Conservation (phyloP, 2,797 vertebrate species). For the Pelodytes ibericus region DNA sequence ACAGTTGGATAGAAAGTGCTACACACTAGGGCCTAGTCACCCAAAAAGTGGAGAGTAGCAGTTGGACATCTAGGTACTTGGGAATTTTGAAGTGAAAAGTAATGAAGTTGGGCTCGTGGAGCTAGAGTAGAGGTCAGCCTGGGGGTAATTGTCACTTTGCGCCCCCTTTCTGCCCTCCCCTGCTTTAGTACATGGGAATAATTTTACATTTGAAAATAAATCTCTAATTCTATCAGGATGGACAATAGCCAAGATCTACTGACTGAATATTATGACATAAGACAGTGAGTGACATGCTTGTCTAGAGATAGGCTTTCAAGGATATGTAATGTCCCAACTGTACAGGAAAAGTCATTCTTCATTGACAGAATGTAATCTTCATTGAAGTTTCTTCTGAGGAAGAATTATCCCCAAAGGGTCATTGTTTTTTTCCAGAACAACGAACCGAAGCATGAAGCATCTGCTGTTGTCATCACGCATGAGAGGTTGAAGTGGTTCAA, state of each 20-base stretch:
- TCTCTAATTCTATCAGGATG: too few species aligned
- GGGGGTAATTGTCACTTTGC: too few species aligned
- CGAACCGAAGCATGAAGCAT: constrained; percentile 18
- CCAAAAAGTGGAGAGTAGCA: too few species aligned
- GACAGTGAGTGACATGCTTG: constrained; percentile 4
- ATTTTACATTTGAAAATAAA: too few species aligned
- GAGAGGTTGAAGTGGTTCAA: constrained; percentile 18
- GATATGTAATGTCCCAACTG: not conserved
- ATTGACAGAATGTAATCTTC: constrained; percentile 1
- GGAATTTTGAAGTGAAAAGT: too few species aligned
- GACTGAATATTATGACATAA: not conserved
- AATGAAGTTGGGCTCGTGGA: too few species aligned
- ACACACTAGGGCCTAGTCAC: too few species aligned
- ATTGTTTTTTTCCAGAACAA: constrained; percentile 31
- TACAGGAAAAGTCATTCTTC: constrained; percentile 2
- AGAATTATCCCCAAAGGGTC: constrained; percentile 17
- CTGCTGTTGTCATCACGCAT: constrained; percentile 26
- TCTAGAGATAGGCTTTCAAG: not conserved
- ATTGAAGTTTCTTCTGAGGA: not conserved
- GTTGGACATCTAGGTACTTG: too few species aligned
- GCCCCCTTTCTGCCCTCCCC: too few species aligned
- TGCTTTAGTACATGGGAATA: too few species aligned
- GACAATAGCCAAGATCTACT: not conserved
- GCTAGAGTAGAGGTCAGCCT: too few species aligned
- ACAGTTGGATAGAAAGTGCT: too few species aligned